Evolutionary conservation across 1,140 invertebrate species (phyloP), one percentile per base, ranked within the genome.

Genomic region (Magallana ariakensis): DNA sequence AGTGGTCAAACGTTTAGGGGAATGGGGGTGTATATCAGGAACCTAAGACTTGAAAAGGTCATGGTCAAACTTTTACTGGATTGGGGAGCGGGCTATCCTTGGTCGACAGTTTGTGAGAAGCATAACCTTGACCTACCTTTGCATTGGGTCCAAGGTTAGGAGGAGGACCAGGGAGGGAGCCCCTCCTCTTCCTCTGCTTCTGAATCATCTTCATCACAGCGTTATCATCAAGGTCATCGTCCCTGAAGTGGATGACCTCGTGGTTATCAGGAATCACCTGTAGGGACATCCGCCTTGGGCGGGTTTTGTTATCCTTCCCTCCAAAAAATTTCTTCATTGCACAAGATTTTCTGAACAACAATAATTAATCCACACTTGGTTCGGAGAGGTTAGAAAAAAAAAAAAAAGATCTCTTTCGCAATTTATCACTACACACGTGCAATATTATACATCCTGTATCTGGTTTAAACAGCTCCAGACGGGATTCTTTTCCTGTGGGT

Each of bases 191-290:
- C 46, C 80, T 82, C 80, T 82, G 80, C 16, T 82, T 82, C 16
- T 82, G 15, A 53, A 82, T 82, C 80, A 82, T 54, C 54, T 56
- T 82, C 10, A 82, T 54, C 46, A 82, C 80, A 15, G 80, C 80
- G 9, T 54, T 82, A 10, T 54, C 80, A 55, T 82, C 80, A 15
- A 82, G 4, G 8, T 82, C 80, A 55, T 82, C 80, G 10, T 82
- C 80, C n/a, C 54, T 82, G 33, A 82, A 82, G 8, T 54, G 46
- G 46, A 82, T 55, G 46, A 82, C 80, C 19, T 82, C 80, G 1
- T 82, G 46, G 54, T 82, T 82, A 22, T 82, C 80, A 15, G 80
- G 80, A 53, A 82, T 82, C 15, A 82, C 80, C n/a, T 82, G 80
- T 1, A 82, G 46, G 19, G 80, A 82, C 54, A 54, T 82, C 46